phyloP scores from a whole-genome alignment of 2,888 invertebrate species.

The Coenonympha glycerion region DNA sequence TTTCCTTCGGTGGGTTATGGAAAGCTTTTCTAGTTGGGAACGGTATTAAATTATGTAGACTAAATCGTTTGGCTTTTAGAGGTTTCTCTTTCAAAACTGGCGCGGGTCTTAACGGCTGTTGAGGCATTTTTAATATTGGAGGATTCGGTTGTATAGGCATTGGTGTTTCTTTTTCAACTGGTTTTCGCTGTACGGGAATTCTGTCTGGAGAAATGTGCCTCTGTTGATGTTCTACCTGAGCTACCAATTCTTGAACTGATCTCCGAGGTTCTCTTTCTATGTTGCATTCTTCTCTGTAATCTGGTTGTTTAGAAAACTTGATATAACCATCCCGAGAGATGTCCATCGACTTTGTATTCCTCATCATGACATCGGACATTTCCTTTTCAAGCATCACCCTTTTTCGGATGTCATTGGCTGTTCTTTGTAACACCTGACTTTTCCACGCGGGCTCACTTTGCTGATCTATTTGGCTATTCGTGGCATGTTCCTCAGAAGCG shows the following conservation, averaged over 20 bases:
- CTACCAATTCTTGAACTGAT: slow-evolving; percentile 79
- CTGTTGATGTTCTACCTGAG: slow-evolving; percentile 75
- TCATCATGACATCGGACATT: slow-evolving; percentile 51
- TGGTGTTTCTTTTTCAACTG: slow-evolving; percentile 47
- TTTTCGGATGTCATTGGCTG: slow-evolving; percentile 65
- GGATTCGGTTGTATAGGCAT: slow-evolving; percentile 43
- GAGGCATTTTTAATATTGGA: slow-evolving; percentile 61
- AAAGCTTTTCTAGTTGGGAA: slow-evolving; percentile 71
- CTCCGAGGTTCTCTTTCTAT: slow-evolving; percentile 62
- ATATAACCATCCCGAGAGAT: slow-evolving; percentile 73
- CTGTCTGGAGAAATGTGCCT: slow-evolving; percentile 59
- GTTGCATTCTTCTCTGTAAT: slow-evolving; percentile 39
- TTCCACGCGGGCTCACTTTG: slow-evolving; percentile 55
- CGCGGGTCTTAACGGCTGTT: slow-evolving; percentile 66
- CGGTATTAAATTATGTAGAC: slow-evolving; percentile 70
- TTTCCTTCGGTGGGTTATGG: slow-evolving; percentile 65
- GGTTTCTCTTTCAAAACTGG: slow-evolving; percentile 68
- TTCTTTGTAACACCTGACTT: slow-evolving; percentile 67
- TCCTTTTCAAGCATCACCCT: slow-evolving; percentile 60
- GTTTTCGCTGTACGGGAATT: slow-evolving; percentile 49
- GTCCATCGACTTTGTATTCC: slow-evolving; percentile 55
- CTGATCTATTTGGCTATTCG: slow-evolving; percentile 31
- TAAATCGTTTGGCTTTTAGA: slow-evolving; percentile 68
- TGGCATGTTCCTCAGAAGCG: slow-evolving; percentile 42
- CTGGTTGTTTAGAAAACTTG: slow-evolving; percentile 59